These are phyloP conservation scores for Orientallactaga bullata DNA, from an alignment of 2,113 vertebrate species.

Conservation along the genomic window DNA sequence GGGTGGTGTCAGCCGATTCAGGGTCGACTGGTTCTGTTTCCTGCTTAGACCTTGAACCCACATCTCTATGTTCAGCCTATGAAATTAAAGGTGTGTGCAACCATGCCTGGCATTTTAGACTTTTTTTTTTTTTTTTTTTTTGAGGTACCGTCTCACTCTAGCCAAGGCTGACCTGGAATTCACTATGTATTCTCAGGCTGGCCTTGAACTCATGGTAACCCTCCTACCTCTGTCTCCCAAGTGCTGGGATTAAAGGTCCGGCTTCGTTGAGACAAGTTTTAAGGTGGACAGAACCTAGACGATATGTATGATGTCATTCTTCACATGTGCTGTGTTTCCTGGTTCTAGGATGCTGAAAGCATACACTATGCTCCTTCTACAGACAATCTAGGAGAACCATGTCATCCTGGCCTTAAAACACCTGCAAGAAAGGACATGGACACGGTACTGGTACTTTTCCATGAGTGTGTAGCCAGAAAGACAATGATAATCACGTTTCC, in stretches of 20 bases:
- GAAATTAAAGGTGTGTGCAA: neutral
- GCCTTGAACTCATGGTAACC: too few species aligned
- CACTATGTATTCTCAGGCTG: too few species aligned
- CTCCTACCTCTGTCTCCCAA: too few species aligned
- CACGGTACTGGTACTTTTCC: neutral
- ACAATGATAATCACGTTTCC: neutral
- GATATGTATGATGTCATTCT: neutral
- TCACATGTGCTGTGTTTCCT: neutral
- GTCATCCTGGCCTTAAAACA: slow-evolving; percentile 48
- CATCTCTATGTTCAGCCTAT: neutral
- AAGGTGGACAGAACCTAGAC: neutral
- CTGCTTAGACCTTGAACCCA: neutral
- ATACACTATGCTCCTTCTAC: neutral
- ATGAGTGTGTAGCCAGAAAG: neutral
- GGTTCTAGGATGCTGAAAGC: slow-evolving; percentile 40
- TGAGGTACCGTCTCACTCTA: too few species aligned
- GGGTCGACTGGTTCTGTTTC: neutral
- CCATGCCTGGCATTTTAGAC: too few species aligned
- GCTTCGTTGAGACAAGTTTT: neutral
- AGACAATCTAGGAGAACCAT: neutral
- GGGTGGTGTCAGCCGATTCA: neutral
- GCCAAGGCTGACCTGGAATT: too few species aligned
- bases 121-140: too few species aligned
- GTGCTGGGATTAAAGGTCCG: neutral
- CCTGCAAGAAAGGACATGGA: slow-evolving; percentile 12